phyloP scores from a whole-genome alignment of 2,888 invertebrate species.

The Tromatobia lineatoria region DNA sequence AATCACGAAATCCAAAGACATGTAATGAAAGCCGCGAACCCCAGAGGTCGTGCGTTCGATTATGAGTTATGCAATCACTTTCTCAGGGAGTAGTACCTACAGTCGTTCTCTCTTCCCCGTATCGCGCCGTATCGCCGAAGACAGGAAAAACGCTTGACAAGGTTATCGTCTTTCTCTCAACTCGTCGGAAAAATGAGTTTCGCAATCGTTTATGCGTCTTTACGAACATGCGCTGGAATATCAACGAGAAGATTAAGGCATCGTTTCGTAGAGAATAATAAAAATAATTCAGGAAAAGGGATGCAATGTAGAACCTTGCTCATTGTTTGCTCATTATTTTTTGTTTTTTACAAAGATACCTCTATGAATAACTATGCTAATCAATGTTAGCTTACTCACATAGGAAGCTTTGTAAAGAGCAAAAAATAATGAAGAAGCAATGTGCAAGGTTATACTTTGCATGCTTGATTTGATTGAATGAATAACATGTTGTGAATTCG shows the following conservation, averaged over 20 bases:
- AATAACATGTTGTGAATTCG: too few relatives aligned
- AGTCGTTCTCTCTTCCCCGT: background rate
- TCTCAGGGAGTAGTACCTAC: conserved; percentile 2
- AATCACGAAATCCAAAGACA: background rate
- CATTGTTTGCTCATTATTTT: background rate
- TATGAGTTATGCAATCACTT: conserved; percentile 46
- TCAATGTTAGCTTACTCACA: too few relatives aligned
- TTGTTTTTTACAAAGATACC: too few relatives aligned
- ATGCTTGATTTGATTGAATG: too few relatives aligned
- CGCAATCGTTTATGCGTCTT: background rate
- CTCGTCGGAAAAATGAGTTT: conserved; percentile 40
- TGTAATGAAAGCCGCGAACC: conserved; percentile 5
- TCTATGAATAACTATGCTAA: too few relatives aligned
- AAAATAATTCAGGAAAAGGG: background rate
- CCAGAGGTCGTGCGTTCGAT: conserved; percentile 32
- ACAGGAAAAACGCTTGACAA: conserved; percentile 34
- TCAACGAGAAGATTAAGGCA: background rate
- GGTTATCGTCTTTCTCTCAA: conserved; percentile 42
- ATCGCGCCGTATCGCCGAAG: conserved; percentile 4
- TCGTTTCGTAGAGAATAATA: background rate
- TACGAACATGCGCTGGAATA: background rate
- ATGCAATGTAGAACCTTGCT: too few relatives aligned
- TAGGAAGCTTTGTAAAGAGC: too few relatives aligned
- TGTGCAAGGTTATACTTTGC: too few relatives aligned
- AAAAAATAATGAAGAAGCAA: too few relatives aligned